Conservation (phyloP, 2,113 vertebrate species). For the Neodon shergylaensis region DNA sequence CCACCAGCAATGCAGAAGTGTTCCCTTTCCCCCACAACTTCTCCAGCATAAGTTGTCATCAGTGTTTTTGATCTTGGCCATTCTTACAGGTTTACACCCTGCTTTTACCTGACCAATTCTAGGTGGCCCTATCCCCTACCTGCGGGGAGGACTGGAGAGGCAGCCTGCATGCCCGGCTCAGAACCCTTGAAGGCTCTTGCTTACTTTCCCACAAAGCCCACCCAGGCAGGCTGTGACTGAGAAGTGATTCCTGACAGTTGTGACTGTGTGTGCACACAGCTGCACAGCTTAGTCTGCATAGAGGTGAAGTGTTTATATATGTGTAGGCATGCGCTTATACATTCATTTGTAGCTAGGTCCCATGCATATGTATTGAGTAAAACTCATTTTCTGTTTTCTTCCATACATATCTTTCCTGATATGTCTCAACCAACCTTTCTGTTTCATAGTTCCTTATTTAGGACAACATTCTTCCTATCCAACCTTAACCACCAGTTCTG, state of each 20-base stretch:
- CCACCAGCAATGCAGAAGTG: too few relatives aligned
- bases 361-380: neutral
- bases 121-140: neutral
- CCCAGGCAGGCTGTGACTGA: neutral
- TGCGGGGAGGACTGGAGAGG: neutral
- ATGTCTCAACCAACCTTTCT: neutral
- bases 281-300: neutral
- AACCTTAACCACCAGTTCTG: constrained; percentile 4
- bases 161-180: neutral
- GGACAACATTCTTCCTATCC: neutral
- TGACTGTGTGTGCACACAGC: neutral
- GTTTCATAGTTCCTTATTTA: constrained; percentile 31
- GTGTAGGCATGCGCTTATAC: neutral
- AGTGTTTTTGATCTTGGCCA: too few relatives aligned
- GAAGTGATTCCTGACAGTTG: constrained; percentile 10
- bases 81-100: neutral
- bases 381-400: neutral
- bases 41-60: too few relatives aligned
- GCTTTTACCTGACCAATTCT: neutral
- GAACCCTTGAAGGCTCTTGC: constrained; percentile 6
- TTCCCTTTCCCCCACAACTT: too few relatives aligned
- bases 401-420: neutral
- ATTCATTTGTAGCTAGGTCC: neutral
- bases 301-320: neutral
- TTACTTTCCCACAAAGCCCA: constrained; percentile 5